Evolutionary conservation across 2,888 invertebrate species (phyloP), one percentile per base, ranked within the genome.

Genomic region (Dermolepida albohirtum): DNA sequence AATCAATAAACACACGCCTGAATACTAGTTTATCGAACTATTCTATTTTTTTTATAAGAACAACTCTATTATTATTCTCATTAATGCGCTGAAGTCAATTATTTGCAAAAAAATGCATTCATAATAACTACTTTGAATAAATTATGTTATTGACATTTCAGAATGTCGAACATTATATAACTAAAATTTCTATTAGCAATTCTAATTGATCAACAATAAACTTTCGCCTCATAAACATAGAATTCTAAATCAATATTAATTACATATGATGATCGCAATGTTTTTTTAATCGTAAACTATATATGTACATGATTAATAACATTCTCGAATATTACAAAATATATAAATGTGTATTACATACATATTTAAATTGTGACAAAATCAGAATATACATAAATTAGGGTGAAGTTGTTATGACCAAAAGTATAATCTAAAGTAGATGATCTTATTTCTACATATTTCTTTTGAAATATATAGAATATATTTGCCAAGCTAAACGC

Each of bases 141-240:
- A 41, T 57, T 57, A 57, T 57, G 14, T 54, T 54, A 54, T 39
- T 54, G 59, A 22, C 59, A 47, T 44, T 59, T 59, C 27, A 44
- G 59, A 59, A 47, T 47, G 59, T 22, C 44, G 44, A 54, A 34
- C 47, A 59, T 59, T 59, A 59, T 59, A 47, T 43, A 55, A 55
- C 22, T 47, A 14, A 59, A 44, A 17, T 43, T 57, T 41, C 41
- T 57, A 57, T 59, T 59, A 27, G 29, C 47, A 59, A 16, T 29
- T 34, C 16, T 34, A 47, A 29, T 47, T 29, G 47, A 59, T 47
- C 44, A 16, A 47, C 12, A 59, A 29, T 12, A 47, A 14, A 59
- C 59, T 59, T 59, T 59, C 47, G 8, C 57, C 27, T 44, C 44
- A 47, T 59, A 59, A 14, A 47, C 29, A 34, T 59, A 29, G 44